A percentile compares a stretch with the other conserved stretches of the same genome.
Conservation (phyloP, 2,888 invertebrate species). For the Minunthozetes semirufus region DNA sequence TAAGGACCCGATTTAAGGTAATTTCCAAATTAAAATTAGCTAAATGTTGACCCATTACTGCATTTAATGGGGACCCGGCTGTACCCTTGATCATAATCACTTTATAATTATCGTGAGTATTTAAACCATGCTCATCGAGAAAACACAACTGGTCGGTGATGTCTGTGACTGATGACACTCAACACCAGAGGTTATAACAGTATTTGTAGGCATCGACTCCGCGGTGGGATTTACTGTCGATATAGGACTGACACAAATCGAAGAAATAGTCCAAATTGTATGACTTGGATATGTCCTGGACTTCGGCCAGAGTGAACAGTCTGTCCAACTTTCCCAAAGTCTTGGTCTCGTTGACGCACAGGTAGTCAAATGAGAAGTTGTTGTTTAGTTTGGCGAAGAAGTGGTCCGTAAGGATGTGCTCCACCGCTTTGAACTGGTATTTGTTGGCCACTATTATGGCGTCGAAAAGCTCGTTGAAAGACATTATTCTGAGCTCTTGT, state of each 20-base stretch:
- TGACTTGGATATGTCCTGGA: neutral
- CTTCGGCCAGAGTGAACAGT: neutral
- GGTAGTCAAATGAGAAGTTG: neutral
- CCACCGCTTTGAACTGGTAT: neutral
- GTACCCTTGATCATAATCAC: too few relatives aligned
- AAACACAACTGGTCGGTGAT: neutral
- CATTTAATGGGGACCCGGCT: too few relatives aligned
- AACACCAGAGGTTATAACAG: conserved; percentile 10
- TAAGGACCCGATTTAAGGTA: too few relatives aligned
- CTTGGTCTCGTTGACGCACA: neutral
- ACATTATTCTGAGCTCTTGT: neutral
- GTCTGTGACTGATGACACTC: neutral
- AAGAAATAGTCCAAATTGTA: neutral
- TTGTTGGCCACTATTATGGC: neutral
- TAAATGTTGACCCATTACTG: too few relatives aligned
- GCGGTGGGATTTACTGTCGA: neutral
- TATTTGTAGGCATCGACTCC: conserved; percentile 9
- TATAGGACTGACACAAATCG: neutral
- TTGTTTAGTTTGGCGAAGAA: neutral
- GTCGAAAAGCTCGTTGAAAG: neutral
- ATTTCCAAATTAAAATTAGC: too few relatives aligned
- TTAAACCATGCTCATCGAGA: neutral
- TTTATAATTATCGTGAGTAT: neutral
- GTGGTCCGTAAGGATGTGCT: neutral
- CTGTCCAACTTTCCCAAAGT: neutral